These are phyloP conservation scores for Choristoneura fumiferana DNA, from an alignment of 1,140 invertebrate species.

Conservation along the genomic window DNA sequence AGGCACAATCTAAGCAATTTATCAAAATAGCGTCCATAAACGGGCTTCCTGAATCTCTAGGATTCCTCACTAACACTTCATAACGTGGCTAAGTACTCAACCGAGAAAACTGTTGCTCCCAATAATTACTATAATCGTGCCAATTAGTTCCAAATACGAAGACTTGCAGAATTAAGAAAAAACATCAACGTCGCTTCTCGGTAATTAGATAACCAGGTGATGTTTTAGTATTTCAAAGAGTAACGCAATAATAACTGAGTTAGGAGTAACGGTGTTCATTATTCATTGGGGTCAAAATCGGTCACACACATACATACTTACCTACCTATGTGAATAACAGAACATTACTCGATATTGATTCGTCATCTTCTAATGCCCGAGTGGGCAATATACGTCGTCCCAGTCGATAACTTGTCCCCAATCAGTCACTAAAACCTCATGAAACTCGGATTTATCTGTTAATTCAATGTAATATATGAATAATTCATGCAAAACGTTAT, in stretches of 20 bases:
- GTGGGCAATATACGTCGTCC: neutral
- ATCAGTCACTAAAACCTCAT: too few relatives aligned
- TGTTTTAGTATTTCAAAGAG: conserved; percentile 55
- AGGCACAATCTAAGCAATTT: conserved; percentile 66
- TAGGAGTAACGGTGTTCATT: conserved; percentile 68
- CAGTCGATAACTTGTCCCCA: too few relatives aligned
- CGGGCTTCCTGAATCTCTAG: conserved; percentile 61
- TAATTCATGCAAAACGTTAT: too few relatives aligned
- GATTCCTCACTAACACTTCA: conserved; percentile 35
- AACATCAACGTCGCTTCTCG: conserved; percentile 24
- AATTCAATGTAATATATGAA: too few relatives aligned
- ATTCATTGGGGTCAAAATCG: conserved; percentile 71
- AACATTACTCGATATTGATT: conserved; percentile 55
- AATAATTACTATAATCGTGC: conserved; percentile 7
- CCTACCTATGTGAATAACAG: conserved; percentile 24
- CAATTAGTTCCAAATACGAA: neutral
- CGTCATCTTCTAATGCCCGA: conserved; percentile 43
- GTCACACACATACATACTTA: conserved; percentile 47
- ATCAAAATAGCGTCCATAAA: conserved; percentile 69
- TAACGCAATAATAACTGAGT: conserved; percentile 68
- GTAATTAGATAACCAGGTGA: conserved; percentile 41
- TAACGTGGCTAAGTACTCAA: conserved; percentile 22
- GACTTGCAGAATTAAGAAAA: conserved; percentile 18
- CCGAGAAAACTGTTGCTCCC: conserved; percentile 13
- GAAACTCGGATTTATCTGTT: too few relatives aligned